Evolutionary conservation across 2,113 vertebrate species (phyloP), one percentile per base, ranked within the genome.

Genomic region (Nematolebias whitei): DNA sequence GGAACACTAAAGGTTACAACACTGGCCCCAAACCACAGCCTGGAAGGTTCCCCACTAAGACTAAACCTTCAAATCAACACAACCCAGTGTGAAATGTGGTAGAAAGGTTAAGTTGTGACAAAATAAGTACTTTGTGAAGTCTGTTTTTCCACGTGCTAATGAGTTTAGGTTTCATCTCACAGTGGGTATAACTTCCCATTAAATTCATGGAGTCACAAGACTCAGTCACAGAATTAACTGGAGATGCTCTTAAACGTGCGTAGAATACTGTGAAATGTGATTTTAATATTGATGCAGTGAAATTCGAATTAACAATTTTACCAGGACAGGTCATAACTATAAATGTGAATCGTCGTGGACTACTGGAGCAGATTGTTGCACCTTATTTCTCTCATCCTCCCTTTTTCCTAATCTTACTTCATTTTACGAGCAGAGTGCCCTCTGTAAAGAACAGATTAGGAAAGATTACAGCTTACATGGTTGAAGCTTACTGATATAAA

Each of bases 401-500:
- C 43, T n/a, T n/a, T 24, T 53, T 57, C 35, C 49, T n/a, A 63
- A 22, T 71, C 35, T 63, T 67, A 51, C 44, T n/a, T 76, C 59
- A 58, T 57, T 72, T 38, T 60, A 57, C 68, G 40, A 74, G 35
- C 40, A 60, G 47, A 23, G 50, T 26, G 11, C 19, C 24, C 32
- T 54, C 61, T 63, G 48, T 51, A 71, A 63, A 70, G 68, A 63
- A 71, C 50, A 68, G 76, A 78, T 81, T 73, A 79, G 66, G 63
- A 64, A 52, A 81, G 84, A 83, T 83, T 73, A 79, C 5, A 50
- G 50, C 18, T 76, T 52, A 58, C 72, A 77, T 73, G 58, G 68
- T 68, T 48, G 62, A 63, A 55, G 70, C 54, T 68, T 74, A 68
- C 39, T 67, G 64, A 67, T 67, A 57, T 58, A 64, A 81, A 75